phyloP scores from a whole-genome alignment of 2,113 vertebrate species.

The Epinephelus lanceolatus region DNA sequence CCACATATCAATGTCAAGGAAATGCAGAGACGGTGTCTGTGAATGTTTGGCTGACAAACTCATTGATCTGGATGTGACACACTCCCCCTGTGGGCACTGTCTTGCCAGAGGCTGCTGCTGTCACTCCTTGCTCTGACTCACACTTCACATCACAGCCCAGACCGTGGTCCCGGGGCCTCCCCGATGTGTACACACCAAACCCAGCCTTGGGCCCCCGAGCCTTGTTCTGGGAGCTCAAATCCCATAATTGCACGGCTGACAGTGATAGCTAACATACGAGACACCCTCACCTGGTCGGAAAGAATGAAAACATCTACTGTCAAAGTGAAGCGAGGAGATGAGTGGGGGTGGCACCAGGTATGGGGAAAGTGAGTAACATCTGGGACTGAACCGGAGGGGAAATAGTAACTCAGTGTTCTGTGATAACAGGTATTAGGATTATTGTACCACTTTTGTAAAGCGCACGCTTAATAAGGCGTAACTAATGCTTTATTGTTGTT shows the following conservation, averaged over 20 bases:
- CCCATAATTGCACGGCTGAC: constrained; percentile 87
- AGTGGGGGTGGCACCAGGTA: constrained; percentile 50
- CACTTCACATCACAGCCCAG: constrained; percentile 73
- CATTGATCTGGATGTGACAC: constrained; percentile 69
- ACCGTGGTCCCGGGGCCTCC: constrained; percentile 59
- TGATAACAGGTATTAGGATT: constrained; percentile 13
- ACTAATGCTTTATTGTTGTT: neutral
- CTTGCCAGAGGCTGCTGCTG: constrained; percentile 73
- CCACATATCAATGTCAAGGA: constrained; percentile 59
- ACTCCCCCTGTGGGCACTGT: constrained; percentile 57
- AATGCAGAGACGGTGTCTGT: constrained; percentile 20
- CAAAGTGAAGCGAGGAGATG: constrained; percentile 64
- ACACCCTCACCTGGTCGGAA: constrained; percentile 83
- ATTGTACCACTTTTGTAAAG: constrained; percentile 17
- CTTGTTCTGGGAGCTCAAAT: constrained; percentile 82
- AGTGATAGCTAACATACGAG: constrained; percentile 83
- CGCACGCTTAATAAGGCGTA: neutral
- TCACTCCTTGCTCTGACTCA: constrained; percentile 77
- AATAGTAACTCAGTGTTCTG: constrained; percentile 24
- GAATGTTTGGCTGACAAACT: constrained; percentile 63
- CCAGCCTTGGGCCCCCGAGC: constrained; percentile 68
- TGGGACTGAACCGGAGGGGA: constrained; percentile 17
- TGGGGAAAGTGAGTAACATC: constrained; percentile 65
- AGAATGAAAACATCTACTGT: constrained; percentile 87
- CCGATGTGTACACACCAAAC: constrained; percentile 59